A percentile compares a stretch with the other conserved stretches of the same genome.
Conservation (phyloP, 2,797 vertebrate genomes). For the Gouania willdenowi region DNA sequence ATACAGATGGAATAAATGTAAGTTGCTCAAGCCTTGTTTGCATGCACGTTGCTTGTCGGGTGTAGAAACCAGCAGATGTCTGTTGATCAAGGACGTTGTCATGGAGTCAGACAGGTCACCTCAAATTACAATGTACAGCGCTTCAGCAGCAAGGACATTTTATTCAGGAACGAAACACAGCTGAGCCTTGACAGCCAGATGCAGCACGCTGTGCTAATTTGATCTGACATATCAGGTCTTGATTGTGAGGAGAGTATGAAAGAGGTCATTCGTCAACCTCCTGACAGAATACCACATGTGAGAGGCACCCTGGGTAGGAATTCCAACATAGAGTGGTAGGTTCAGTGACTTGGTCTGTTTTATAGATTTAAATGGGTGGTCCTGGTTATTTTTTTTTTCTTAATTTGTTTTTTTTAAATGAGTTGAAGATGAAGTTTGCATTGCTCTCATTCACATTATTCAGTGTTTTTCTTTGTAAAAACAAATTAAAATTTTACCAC, state of each 20-base stretch:
- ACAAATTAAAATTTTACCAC: no score
- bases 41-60: no score
- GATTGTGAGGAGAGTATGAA: conserved; percentile 25
- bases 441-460: no score
- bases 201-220: conserved; percentile 44
- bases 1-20: no score
- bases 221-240: conserved; percentile 47
- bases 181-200: conserved; percentile 52
- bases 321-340: conserved; percentile 6
- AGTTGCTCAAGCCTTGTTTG: no score
- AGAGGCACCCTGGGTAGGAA: conserved; percentile 17
- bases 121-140: conserved; percentile 15
- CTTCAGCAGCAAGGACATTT: conserved; percentile 23
- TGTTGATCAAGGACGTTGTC: conserved; percentile 24
- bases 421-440: not conserved
- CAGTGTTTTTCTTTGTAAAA: no score
- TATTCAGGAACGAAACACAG: conserved; percentile 41
- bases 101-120: conserved; percentile 51
- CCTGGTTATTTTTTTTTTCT: not conserved
- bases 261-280: conserved; percentile 30
- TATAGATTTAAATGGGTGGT: no score
- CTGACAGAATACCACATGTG: conserved; percentile 4
- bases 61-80: conserved; percentile 33
- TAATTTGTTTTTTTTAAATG: not conserved
- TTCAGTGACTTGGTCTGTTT: conserved; percentile 2